Conservation (phyloP, 2,797 vertebrate species). For the Morelia viridis region DNA sequence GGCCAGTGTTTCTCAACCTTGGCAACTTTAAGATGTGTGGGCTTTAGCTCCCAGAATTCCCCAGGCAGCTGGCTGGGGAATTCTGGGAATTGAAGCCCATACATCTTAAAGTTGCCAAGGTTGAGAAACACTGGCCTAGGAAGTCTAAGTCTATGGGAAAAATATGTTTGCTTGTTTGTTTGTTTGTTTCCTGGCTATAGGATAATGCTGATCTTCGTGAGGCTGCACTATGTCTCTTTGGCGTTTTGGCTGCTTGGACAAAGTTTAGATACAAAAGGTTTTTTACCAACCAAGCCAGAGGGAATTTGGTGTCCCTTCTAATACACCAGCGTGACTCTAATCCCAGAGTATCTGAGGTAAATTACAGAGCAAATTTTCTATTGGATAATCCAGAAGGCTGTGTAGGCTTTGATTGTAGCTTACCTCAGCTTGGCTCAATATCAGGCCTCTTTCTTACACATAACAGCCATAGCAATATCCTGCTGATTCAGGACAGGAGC, state of each 20-base stretch:
- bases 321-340: slow-evolving; percentile 23
- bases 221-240: slow-evolving; percentile 5
- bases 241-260: slow-evolving; percentile 9
- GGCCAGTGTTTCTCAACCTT: too few relatives aligned
- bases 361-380: background rate
- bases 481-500: background rate
- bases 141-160: background rate
- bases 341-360: slow-evolving; percentile 23
- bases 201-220: background rate
- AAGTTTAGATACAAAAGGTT: slow-evolving; percentile 19
- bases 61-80: too few relatives aligned
- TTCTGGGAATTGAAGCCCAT: too few relatives aligned
- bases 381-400: background rate
- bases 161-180: background rate
- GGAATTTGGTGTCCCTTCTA: slow-evolving; percentile 8
- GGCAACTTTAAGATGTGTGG: too few relatives aligned
- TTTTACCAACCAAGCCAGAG: slow-evolving; percentile 23
- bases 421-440: background rate
- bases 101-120: too few relatives aligned
- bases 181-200: background rate
- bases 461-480: background rate
- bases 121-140: background rate
- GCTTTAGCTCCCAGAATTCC: too few relatives aligned
- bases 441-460: background rate
- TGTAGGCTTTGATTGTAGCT: background rate